Conservation (phyloP, 2,113 vertebrate species). For the Mobula birostris region DNA sequence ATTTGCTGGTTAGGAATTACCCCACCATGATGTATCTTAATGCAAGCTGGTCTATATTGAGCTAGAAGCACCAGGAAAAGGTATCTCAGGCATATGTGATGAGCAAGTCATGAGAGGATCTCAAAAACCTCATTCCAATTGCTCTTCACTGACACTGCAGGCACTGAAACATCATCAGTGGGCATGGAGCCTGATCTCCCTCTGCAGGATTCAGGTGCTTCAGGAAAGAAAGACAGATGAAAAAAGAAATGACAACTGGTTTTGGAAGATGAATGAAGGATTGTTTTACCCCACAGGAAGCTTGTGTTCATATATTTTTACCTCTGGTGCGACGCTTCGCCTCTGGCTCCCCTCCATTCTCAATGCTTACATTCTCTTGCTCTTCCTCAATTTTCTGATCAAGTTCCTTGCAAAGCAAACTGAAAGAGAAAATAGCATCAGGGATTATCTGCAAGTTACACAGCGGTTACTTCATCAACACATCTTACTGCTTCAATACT, state of each 20-base stretch:
- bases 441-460: background rate
- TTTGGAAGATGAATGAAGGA: background rate
- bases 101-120: background rate
- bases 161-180: background rate
- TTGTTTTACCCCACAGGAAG: background rate
- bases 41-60: too few species aligned
- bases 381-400: slow-evolving; percentile 57
- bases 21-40: too few species aligned
- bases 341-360: slow-evolving; percentile 54
- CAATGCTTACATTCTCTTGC: slow-evolving; percentile 52
- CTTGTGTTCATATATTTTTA: slow-evolving; percentile 41
- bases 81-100: background rate
- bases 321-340: slow-evolving; percentile 65
- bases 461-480: background rate
- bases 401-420: slow-evolving; percentile 76
- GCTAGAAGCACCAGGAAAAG: too few species aligned
- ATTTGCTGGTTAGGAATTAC: too few species aligned
- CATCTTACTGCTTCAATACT: background rate
- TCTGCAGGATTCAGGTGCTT: background rate
- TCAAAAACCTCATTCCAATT: background rate
- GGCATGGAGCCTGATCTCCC: background rate
- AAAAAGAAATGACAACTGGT: background rate
- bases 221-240: background rate
- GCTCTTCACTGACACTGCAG: background rate
- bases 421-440: slow-evolving; percentile 42